Evolutionary conservation across 2,797 vertebrate species (phyloP).

Genomic region (Cuniculus paca): DNA sequence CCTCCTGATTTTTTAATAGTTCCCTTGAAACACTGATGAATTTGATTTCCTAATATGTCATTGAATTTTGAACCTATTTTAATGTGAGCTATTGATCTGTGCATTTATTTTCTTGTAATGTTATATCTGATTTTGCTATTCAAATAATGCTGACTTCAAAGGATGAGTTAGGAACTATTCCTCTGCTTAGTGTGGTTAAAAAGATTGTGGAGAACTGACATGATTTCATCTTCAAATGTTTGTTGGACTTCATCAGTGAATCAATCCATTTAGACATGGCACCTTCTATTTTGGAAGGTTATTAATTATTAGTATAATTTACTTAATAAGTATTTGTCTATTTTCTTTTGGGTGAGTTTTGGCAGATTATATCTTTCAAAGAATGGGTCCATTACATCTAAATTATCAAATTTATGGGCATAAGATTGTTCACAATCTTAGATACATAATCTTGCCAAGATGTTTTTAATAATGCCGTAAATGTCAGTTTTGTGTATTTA

Average conservation of each 20-base stretch:
- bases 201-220: background rate
- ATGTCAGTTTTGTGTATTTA: background rate
- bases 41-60: background rate
- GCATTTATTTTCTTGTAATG: background rate
- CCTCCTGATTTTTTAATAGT: background rate
- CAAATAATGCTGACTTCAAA: background rate
- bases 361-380: background rate
- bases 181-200: background rate
- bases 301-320: background rate
- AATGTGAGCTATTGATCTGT: background rate
- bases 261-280: background rate
- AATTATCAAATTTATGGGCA: background rate
- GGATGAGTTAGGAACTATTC: background rate
- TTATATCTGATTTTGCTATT: background rate
- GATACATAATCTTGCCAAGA: background rate
- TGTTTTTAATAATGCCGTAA: slow-evolving; percentile 36
- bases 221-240: slow-evolving; percentile 6
- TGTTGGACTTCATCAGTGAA: background rate
- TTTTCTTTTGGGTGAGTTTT: background rate
- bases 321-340: background rate
- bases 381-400: background rate
- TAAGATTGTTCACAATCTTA: background rate
- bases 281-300: background rate
- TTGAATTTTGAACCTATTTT: background rate
- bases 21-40: background rate